Evolutionary conservation across 1,140 invertebrate genomes (phyloP).

Genomic region (Drosophila kikkawai): DNA sequence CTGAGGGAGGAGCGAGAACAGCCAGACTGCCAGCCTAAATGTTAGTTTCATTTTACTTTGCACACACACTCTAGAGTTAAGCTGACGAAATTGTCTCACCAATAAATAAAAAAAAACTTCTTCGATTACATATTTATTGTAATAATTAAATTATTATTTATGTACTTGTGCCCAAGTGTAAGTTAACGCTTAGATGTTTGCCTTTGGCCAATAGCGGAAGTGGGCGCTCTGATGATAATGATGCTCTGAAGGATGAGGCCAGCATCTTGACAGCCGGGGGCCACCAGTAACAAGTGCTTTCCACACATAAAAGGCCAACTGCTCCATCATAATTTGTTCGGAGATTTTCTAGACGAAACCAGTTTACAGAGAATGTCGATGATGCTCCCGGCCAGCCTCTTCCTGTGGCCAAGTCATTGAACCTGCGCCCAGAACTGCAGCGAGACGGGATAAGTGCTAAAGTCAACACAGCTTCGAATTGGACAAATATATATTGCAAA

Average conservation of each 20-base stretch:
- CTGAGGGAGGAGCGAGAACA: slow-evolving; percentile 55
- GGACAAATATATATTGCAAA: slow-evolving; percentile 36
- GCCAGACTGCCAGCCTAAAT: slow-evolving; percentile 67
- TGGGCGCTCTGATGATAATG: slow-evolving; percentile 35
- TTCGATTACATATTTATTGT: neutral
- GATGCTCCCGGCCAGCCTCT: slow-evolving; percentile 25
- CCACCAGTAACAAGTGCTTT: slow-evolving; percentile 42
- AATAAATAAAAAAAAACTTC: slow-evolving; percentile 24
- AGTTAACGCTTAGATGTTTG: slow-evolving; percentile 7
- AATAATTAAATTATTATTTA: neutral
- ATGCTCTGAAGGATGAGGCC: slow-evolving; percentile 62
- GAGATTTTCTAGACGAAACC: slow-evolving; percentile 52
- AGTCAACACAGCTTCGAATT: slow-evolving; percentile 37
- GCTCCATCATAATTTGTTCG: slow-evolving; percentile 25
- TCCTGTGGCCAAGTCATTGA: slow-evolving; percentile 76
- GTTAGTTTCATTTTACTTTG: slow-evolving; percentile 49
- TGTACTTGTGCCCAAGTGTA: neutral
- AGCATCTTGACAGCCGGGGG: slow-evolving; percentile 53
- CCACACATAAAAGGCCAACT: slow-evolving; percentile 60
- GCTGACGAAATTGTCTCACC: slow-evolving; percentile 21
- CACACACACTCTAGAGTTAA: slow-evolving; percentile 52
- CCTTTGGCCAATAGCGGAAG: slow-evolving; percentile 40
- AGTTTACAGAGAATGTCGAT: slow-evolving; percentile 45
- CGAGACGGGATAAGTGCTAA: slow-evolving; percentile 41
- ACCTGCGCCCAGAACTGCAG: slow-evolving; percentile 45